phyloP scores from a whole-genome alignment of 2,888 invertebrate species.

The Mesoligia furuncula region DNA sequence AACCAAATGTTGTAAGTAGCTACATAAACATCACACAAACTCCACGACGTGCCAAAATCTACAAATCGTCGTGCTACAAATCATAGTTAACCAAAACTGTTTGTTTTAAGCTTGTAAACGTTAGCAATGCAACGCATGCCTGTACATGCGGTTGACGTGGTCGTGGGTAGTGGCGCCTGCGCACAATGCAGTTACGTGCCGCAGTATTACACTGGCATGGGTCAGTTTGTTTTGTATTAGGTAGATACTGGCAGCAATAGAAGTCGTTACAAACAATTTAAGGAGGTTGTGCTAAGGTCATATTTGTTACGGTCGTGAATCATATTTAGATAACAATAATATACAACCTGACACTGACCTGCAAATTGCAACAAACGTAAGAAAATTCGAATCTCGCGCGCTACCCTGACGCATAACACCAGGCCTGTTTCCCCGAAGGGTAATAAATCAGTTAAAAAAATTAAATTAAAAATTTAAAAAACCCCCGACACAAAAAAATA shows the following conservation, averaged over 20 bases:
- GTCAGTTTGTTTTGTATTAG: not conserved
- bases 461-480: too few relatives aligned
- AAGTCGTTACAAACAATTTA: not conserved
- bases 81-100: conserved; percentile 17
- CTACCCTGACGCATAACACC: too few relatives aligned
- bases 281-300: too few relatives aligned
- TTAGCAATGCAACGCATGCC: not conserved
- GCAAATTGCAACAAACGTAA: too few relatives aligned
- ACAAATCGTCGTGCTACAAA: conserved; percentile 6
- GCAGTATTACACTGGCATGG: not conserved
- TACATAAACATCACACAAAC: not conserved
- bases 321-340: too few relatives aligned
- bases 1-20: not conserved
- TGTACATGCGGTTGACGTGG: conserved; percentile 21
- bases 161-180: conserved; percentile 18
- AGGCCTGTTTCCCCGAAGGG: not conserved
- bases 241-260: not conserved
- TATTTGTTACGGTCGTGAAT: too few relatives aligned
- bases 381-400: too few relatives aligned
- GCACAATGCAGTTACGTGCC: conserved; percentile 19
- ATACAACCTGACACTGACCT: too few relatives aligned
- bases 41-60: not conserved
- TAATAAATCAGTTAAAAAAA: not conserved
- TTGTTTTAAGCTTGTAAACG: conserved; percentile 12
- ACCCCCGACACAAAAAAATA: too few relatives aligned